Evolutionary conservation across 2,888 invertebrate species (phyloP), one percentile per base, ranked within the genome.

Genomic region (Drosophila nr. perissopoda): DNA sequence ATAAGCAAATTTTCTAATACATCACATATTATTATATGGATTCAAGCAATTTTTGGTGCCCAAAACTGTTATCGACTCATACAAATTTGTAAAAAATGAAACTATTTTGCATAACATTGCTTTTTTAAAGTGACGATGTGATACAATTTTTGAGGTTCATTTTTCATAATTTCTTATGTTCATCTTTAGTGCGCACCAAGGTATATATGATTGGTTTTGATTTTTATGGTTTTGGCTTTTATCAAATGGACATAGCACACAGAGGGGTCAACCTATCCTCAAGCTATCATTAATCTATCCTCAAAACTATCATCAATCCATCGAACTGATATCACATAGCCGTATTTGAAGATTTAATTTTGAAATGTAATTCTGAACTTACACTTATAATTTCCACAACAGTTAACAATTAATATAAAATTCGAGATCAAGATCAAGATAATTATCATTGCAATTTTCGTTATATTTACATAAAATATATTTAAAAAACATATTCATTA

Each of bases 91-190:
- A 13, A 21, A 13, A 45, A 42, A 6, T 42, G 1, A 3, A 45
- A 45, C 3, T 45, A 13, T 21, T 13, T 21, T 13, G 13, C 13
- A 42, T 21, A 4, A 45, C 4, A 45, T 21, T 3, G 1, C 1
- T 13, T 13, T 11, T 13, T 45, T 13, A 13, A 42, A 7, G 13
- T 13, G 6, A 42, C 3, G 6, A 42, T 13, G 3, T 42, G 3
- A 0, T 21, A 0, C 6, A 6, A 21, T 21, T 2, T 1, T 4
- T 21, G 0, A 21, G 7, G 1, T 7, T 42, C 1, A 13, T 21
- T 11, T 21, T 3, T 3, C 13, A 34, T 3, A 1, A 21, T 42
- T 42, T n/a, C n/a, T n/a, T 2, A 8, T 38, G 5, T n/a, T n/a
- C n/a, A n/a, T n/a, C n/a, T n/a, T n/a, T n/a, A n/a, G n/a, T n/a